Evolutionary conservation across 2,888 invertebrate genomes (phyloP).

Genomic region (Lycia hirtaria): DNA sequence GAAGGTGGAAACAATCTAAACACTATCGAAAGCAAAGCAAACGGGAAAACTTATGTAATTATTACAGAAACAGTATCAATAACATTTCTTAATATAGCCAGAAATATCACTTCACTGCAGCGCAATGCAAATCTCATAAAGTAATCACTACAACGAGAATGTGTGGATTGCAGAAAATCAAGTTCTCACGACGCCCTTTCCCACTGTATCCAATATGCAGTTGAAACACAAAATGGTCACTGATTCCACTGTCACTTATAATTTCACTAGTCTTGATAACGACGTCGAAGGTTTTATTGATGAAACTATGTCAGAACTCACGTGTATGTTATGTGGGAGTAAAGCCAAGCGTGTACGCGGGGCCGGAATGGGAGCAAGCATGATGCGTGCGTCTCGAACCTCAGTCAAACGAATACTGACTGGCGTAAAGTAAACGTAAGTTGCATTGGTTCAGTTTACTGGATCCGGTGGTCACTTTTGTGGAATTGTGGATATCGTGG

Average conservation of each 20-base stretch:
- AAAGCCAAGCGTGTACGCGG: constrained; percentile 75
- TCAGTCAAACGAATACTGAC: constrained; percentile 44
- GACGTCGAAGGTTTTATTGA: constrained; percentile 3
- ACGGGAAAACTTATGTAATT: constrained; percentile 6
- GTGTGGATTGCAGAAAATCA: constrained; percentile 74
- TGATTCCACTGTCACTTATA: constrained; percentile 8
- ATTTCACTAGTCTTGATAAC: neutral
- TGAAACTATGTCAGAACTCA: constrained; percentile 52
- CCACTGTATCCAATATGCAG: constrained; percentile 38
- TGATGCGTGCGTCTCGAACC: constrained; percentile 59
- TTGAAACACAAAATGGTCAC: constrained; percentile 22
- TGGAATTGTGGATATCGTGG: neutral
- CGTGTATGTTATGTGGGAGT: constrained; percentile 79
- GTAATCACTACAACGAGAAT: constrained; percentile 63
- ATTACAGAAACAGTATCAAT: constrained; percentile 13
- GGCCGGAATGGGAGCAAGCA: constrained; percentile 69
- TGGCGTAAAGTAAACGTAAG: neutral
- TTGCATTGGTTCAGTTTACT: constrained; percentile 2
- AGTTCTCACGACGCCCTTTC: constrained; percentile 65
- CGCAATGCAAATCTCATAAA: constrained; percentile 47
- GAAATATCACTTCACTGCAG: constrained; percentile 13
- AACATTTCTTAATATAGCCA: constrained; percentile 21
- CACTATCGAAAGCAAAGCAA: constrained; percentile 1
- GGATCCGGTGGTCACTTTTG: constrained; percentile 19
- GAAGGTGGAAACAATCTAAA: neutral